A percentile compares a stretch with the other conserved stretches of the same genome.
These are phyloP conservation scores for Avahi laniger DNA, from an alignment of 2,797 vertebrate genomes.

Conservation along the genomic window DNA sequence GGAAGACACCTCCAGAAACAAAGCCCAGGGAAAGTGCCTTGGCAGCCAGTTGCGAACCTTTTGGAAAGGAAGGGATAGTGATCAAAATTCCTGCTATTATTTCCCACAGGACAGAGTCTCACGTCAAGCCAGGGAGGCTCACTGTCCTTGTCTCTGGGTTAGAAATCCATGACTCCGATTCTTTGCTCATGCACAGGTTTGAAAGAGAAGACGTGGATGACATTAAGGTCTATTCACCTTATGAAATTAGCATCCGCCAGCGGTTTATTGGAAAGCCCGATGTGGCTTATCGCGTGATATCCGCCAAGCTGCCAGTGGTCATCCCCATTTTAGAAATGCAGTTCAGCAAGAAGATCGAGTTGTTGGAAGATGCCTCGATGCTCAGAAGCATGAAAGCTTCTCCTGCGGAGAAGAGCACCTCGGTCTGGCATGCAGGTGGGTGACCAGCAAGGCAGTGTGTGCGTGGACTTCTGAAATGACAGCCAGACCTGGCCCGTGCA, in stretches of 20 bases:
- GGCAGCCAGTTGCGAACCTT: constrained; percentile 28
- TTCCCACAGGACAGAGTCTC: constrained; percentile 85
- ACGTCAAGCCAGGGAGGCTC: constrained; percentile 90
- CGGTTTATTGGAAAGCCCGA: constrained; percentile 94
- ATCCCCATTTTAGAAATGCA: constrained; percentile 91
- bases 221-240: constrained; percentile 90
- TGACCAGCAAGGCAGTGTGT: not conserved
- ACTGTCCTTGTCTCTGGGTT: constrained; percentile 88
- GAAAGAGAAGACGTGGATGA: constrained; percentile 92
- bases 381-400: constrained; percentile 83
- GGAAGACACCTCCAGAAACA: constrained; percentile 86
- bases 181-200: constrained; percentile 90
- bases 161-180: constrained; percentile 88
- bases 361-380: constrained; percentile 85
- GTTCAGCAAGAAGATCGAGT: constrained; percentile 92
- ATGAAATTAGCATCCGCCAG: constrained; percentile 93
- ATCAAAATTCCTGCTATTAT: constrained; percentile 90
- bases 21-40: constrained; percentile 71
- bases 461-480: not conserved
- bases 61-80: constrained; percentile 86
- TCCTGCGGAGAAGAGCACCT: constrained; percentile 81
- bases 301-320: constrained; percentile 92
- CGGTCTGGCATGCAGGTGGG: constrained; percentile 88
- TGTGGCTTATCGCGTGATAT: constrained; percentile 89
- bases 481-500: not conserved